A percentile compares a stretch with the other conserved stretches of the same genome.
These are phyloP conservation scores for Psittacula echo DNA, from an alignment of 2,797 vertebrate genomes.

Conservation along the genomic window DNA sequence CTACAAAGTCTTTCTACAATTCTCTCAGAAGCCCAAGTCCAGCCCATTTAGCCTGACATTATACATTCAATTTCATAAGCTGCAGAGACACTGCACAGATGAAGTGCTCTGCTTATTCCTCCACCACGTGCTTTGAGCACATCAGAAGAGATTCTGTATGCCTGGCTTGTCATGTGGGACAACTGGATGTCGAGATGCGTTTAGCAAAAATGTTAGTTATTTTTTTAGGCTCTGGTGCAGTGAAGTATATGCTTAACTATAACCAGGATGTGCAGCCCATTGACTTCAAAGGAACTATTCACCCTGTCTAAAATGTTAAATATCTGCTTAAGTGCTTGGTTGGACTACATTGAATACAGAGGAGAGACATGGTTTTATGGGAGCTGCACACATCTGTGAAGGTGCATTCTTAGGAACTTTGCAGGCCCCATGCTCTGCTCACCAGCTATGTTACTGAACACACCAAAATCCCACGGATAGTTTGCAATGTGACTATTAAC, in stretches of 20 bases:
- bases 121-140: background rate
- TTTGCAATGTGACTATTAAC: background rate
- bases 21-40: background rate
- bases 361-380: background rate
- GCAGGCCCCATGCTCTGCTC: background rate
- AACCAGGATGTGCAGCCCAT: conserved; percentile 64
- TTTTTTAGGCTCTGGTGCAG: conserved; percentile 65
- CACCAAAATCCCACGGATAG: background rate
- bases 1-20: background rate
- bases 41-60: background rate
- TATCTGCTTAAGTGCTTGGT: conserved; percentile 45
- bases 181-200: conserved; percentile 60
- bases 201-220: conserved; percentile 59
- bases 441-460: background rate
- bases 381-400: background rate
- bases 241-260: conserved; percentile 38
- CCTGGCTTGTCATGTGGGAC: conserved; percentile 56
- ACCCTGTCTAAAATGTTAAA: conserved; percentile 49
- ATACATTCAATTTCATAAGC: background rate
- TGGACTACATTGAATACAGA: conserved; percentile 20
- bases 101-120: background rate
- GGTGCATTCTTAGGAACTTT: background rate
- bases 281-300: conserved; percentile 60
- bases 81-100: background rate
- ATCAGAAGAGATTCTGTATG: conserved; percentile 46